Evolutionary conservation across 1,140 invertebrate species (phyloP).

Genomic region (Prorops nasuta): DNA sequence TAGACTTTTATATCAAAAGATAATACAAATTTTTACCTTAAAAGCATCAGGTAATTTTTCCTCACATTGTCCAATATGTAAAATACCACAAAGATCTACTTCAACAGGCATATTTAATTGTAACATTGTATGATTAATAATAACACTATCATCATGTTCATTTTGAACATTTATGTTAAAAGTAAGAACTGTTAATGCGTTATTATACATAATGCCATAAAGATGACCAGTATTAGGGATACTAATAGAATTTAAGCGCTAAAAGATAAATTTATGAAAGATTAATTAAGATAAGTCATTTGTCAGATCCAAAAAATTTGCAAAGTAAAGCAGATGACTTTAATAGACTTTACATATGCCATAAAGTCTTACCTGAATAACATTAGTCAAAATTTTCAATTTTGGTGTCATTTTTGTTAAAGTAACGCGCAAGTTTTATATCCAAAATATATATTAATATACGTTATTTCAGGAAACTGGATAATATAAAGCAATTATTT

Average conservation of each 20-base stretch:
- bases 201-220: constrained; percentile 72
- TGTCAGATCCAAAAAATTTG: not conserved
- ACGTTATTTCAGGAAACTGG: no score
- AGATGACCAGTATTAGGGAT: constrained; percentile 65
- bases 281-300: not conserved
- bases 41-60: constrained; percentile 63
- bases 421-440: not conserved
- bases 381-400: constrained; percentile 39
- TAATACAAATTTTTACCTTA: constrained; percentile 48
- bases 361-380: constrained; percentile 34
- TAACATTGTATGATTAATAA: constrained; percentile 59
- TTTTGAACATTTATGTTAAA: constrained; percentile 59
- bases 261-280: constrained; percentile 26
- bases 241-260: constrained; percentile 61
- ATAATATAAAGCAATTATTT: no score
- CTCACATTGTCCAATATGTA: constrained; percentile 62
- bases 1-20: not conserved
- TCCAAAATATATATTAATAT: no score
- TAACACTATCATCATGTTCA: constrained; percentile 58
- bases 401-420: constrained; percentile 34
- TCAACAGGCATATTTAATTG: constrained; percentile 70
- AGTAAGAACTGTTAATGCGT: constrained; percentile 66
- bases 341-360: not conserved
- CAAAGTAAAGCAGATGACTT: not conserved
- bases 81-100: constrained; percentile 71